phyloP scores from a whole-genome alignment of 2,888 invertebrate genomes.

The Drosophila barbarae region DNA sequence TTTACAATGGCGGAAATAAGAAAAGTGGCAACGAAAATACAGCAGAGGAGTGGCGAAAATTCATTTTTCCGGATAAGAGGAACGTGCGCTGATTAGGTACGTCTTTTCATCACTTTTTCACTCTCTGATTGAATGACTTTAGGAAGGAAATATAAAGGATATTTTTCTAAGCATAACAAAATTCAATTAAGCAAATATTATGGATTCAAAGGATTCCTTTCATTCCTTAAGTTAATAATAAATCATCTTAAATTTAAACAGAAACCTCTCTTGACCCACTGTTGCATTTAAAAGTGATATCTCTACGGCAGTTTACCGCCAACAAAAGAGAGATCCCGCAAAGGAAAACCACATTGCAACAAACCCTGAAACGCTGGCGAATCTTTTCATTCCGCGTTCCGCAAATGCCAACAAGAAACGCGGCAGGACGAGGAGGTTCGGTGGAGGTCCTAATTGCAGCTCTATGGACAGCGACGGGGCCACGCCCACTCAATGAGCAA shows the following conservation, averaged over 20 bases:
- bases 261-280: neutral
- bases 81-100: neutral
- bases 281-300: slow-evolving; percentile 5
- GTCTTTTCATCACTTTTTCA: neutral
- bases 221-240: too few species aligned
- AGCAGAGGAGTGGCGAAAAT: neutral
- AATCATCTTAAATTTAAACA: neutral
- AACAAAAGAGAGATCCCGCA: slow-evolving; percentile 22
- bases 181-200: neutral
- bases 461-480: slow-evolving; percentile 17
- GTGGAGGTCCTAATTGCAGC: slow-evolving; percentile 59
- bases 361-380: slow-evolving; percentile 26
- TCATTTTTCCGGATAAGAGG: neutral
- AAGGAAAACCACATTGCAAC: slow-evolving; percentile 46
- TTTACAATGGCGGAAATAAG: slow-evolving; percentile 8
- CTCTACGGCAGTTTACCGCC: slow-evolving; percentile 7
- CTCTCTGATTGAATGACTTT: neutral
- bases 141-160: neutral
- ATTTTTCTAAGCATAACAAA: neutral
- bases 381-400: slow-evolving; percentile 16
- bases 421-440: neutral
- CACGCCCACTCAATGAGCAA: slow-evolving; percentile 62
- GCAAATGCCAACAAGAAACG: slow-evolving; percentile 43
- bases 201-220: too few species aligned
- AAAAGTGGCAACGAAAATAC: neutral